Evolutionary conservation across 2,888 invertebrate species (phyloP).

Genomic region (Auanema sp.): DNA sequence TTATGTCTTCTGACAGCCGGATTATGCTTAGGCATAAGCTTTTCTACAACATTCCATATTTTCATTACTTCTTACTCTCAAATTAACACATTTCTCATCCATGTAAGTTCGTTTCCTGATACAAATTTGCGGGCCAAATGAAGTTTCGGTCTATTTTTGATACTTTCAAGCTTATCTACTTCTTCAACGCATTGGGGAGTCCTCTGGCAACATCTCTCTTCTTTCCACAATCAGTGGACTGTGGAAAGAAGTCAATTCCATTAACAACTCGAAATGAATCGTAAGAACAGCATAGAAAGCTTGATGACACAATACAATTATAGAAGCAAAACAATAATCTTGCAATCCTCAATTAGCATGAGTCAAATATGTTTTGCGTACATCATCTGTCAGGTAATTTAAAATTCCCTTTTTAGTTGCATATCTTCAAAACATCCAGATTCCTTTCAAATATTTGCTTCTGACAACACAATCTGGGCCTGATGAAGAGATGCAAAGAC

Average conservation of each 20-base stretch:
- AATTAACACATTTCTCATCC: conserved; percentile 18
- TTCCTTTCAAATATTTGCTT: conserved; percentile 19
- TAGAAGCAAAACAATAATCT: no score
- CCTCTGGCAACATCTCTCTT: no score
- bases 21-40: conserved; percentile 10
- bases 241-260: no score
- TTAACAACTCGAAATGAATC: no score
- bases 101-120: conserved; percentile 10
- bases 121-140: no score
- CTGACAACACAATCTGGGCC: conserved; percentile 15
- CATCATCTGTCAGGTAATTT: background rate
- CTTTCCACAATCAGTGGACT: no score
- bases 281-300: no score
- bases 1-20: conserved; percentile 7
- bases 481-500: conserved; percentile 9
- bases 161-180: no score
- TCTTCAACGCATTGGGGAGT: no score
- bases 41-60: conserved; percentile 1
- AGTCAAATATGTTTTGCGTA: background rate
- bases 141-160: no score
- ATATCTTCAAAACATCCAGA: background rate
- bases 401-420: background rate
- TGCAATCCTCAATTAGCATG: no score
- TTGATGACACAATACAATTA: no score
- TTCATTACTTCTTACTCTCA: conserved; percentile 17